Percentiles rank a stretch among this genome's conserved stretches.
Conservation (phyloP, 2,113 vertebrate genomes). For the Pelmatolapia mariae region DNA sequence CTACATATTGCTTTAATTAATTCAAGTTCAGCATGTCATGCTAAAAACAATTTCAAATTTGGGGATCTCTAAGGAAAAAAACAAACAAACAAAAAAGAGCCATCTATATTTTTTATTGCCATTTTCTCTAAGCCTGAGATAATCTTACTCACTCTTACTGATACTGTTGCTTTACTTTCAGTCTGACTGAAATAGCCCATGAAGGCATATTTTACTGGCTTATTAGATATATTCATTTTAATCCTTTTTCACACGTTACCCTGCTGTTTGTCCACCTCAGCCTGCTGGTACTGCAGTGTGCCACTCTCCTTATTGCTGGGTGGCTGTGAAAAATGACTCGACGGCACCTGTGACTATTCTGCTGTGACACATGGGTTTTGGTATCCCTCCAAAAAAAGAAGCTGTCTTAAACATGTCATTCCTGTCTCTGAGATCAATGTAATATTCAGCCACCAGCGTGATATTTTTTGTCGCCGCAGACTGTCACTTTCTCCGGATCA, state of each 20-base stretch:
- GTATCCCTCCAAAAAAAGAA: background rate
- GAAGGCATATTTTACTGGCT: background rate
- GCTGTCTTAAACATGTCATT: background rate
- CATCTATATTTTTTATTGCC: background rate
- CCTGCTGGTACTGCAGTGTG: background rate
- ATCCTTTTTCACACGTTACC: background rate
- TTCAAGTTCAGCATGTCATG: background rate
- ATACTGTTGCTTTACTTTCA: background rate
- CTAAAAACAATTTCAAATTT: background rate
- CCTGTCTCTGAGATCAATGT: background rate
- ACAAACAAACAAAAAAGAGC: background rate
- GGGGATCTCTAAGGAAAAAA: background rate
- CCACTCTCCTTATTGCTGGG: background rate
- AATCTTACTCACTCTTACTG: background rate
- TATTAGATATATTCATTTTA: background rate
- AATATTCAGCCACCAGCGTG: background rate
- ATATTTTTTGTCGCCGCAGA: background rate
- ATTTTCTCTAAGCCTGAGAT: background rate
- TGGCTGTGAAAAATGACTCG: background rate
- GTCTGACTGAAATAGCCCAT: background rate
- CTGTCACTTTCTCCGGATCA: background rate
- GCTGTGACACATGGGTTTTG: background rate
- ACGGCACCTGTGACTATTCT: background rate
- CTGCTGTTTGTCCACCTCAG: background rate
- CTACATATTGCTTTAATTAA: background rate